These are phyloP conservation scores for human (Homo sapiens) DNA, from an alignment of 2,113 vertebrate species.

Conservation along the genomic window DNA sequence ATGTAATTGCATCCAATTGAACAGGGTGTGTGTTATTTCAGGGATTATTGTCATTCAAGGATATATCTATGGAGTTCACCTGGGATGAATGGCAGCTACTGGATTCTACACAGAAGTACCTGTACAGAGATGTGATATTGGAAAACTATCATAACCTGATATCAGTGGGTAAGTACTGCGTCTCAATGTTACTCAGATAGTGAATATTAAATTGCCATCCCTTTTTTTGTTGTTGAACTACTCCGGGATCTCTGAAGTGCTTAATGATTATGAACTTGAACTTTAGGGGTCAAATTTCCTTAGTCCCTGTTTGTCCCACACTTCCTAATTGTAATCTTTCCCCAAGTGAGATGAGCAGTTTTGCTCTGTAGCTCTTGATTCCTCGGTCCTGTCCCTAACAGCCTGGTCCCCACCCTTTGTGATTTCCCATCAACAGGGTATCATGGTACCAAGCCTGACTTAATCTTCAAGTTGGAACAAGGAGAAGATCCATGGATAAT, in stretches of 20 bases:
- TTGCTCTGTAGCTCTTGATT: background rate
- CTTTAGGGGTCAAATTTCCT: background rate
- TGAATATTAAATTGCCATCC: background rate
- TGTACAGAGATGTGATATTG: constrained; percentile 65
- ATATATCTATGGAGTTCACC: constrained; percentile 66
- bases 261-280: background rate
- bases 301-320: background rate
- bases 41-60: constrained; percentile 65
- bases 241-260: background rate
- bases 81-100: constrained; percentile 71
- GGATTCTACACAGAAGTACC: constrained; percentile 43
- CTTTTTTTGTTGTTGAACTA: background rate
- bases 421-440: constrained; percentile 67
- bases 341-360: background rate
- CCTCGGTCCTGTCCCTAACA: background rate
- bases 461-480: constrained; percentile 73
- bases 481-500: constrained; percentile 69
- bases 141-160: constrained; percentile 68
- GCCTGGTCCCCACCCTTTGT: background rate
- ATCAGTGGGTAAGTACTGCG: constrained; percentile 42
- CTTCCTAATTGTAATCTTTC: background rate
- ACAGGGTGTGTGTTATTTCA: constrained; percentile 54
- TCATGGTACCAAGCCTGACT: constrained; percentile 65
- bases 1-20: background rate
- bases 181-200: background rate